Percentiles rank a stretch among this genome's conserved stretches.
Evolutionary conservation across 2,113 vertebrate genomes (phyloP).

Genomic region (Silurus meridionalis): DNA sequence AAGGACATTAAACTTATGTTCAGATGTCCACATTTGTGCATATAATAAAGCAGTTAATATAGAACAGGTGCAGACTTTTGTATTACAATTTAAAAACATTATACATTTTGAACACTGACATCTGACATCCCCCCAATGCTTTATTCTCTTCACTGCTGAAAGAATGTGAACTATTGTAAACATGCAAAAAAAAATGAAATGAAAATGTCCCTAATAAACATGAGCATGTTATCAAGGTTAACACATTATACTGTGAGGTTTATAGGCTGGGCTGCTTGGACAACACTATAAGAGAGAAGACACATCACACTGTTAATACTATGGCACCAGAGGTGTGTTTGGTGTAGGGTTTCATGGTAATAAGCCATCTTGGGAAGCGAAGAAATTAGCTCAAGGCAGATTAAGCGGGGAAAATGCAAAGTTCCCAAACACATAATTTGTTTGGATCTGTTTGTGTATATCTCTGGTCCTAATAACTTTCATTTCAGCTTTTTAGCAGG

Average conservation of each 20-base stretch:
- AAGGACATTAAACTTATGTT: no score
- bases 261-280: background rate
- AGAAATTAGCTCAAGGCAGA: background rate
- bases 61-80: background rate
- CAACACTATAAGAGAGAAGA: background rate
- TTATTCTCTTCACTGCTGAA: background rate
- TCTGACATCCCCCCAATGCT: background rate
- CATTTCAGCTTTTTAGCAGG: background rate
- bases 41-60: background rate
- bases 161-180: background rate
- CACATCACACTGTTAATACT: background rate
- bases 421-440: constrained; percentile 16
- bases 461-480: background rate
- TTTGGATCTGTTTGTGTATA: constrained; percentile 13
- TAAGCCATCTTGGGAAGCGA: constrained; percentile 1
- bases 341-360: background rate
- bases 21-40: no score
- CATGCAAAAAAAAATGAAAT: background rate
- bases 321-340: background rate
- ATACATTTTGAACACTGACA: background rate
- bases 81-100: background rate
- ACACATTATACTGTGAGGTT: background rate
- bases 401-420: background rate
- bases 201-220: background rate
- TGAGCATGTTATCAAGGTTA: background rate